These are phyloP conservation scores for Thymallus thymallus DNA, from an alignment of 2,113 vertebrate species.

Conservation along the genomic window DNA sequence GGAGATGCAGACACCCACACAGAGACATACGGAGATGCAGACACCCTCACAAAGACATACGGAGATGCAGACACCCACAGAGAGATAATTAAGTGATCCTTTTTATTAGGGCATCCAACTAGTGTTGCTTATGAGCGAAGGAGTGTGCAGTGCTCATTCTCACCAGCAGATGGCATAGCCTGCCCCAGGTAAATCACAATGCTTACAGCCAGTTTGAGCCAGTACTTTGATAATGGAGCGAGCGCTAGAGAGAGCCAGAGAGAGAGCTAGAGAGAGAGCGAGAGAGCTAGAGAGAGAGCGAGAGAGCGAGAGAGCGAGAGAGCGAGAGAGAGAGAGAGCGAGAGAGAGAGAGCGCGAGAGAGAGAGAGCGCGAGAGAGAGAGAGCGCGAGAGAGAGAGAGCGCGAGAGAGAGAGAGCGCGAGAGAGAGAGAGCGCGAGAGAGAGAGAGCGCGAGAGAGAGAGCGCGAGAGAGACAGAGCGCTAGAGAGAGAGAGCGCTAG, in stretches of 20 bases:
- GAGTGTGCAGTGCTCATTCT: not conserved
- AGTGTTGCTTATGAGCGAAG: not conserved
- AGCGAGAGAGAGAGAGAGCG: not conserved
- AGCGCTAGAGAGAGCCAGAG: not conserved
- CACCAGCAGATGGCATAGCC: slow-evolving; percentile 45
- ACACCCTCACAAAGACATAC: not conserved
- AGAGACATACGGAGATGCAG: too few relatives aligned
- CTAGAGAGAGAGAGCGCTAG: slow-evolving; percentile 1
- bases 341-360: slow-evolving; percentile 11
- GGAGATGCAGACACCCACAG: not conserved
- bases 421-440: not conserved
- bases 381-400: not conserved
- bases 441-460: not conserved
- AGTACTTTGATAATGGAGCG: not conserved
- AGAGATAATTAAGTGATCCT: not conserved
- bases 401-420: not conserved
- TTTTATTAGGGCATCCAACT: not conserved
- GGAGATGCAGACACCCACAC: too few relatives aligned
- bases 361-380: not conserved
- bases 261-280: not conserved
- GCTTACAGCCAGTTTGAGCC: too few relatives aligned
- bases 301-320: not conserved
- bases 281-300: not conserved
- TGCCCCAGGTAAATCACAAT: not conserved
- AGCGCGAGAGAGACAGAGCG: not conserved